Evolutionary conservation across 2,113 vertebrate genomes (phyloP), one percentile per base, ranked within the genome.

Genomic region (Chionis minor): DNA sequence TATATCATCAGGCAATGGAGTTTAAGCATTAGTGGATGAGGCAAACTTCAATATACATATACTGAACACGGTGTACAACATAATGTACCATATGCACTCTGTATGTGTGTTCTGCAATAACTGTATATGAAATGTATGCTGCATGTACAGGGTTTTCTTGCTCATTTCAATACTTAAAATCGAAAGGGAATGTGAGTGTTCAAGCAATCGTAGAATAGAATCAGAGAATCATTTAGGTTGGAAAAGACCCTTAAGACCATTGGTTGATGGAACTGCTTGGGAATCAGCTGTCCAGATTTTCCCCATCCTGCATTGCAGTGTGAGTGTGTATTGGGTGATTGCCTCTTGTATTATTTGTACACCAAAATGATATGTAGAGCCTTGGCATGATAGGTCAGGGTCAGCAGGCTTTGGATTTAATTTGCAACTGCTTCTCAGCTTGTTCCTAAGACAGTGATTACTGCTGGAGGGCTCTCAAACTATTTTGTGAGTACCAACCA

Each of bases 1-100:
- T 97, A 91, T 82, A 96, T 97, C 96, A 96, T 52, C 70, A 77
- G 89, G 84, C 81, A 96, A 58, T 44, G 63, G 77, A 86, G 88
- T 81, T 92, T 15, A 65, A 82, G 88, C 86, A 96, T 95, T 92
- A 93, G 87, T 12, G 54, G 54, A 84, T 86, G 81, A 94, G 85
- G 84, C n/a, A 86, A 84, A 88, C 90, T 69, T 93, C 47, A 20
- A n/a, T 65, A 69, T 74, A 42, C 78, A 19, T 33, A 6, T 20
- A 72, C 32, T 55, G 65, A 92, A 75, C 62, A 74, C 0, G 1
- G 49, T 26, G 23, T 65, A 66, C 2, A 6, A 71, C 44, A 52
- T 59, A 19, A 72, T 12, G 61, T 33, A 18, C 70, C 2, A 0
- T 49, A 58, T 47, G 26, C 40, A 55, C 30, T 18, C 3, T 1